Evolutionary conservation across 2,888 invertebrate genomes (phyloP).

Genomic region (Metallyticus violacea): DNA sequence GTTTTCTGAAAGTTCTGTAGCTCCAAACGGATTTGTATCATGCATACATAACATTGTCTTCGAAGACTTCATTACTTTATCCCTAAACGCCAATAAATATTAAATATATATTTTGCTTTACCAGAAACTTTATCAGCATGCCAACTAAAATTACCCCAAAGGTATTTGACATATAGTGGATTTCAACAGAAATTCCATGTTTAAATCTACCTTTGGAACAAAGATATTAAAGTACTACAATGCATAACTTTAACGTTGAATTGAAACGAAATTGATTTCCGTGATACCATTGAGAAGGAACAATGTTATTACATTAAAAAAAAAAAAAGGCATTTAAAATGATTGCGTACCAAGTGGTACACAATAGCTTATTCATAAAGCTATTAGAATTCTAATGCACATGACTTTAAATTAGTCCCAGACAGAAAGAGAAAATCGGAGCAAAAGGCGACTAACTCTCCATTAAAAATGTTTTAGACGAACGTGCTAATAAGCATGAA

Average conservation of each 20-base stretch:
- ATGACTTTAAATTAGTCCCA: not conserved
- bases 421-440: not conserved
- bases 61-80: too few species aligned
- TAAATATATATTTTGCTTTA: too few species aligned
- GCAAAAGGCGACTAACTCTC: not conserved
- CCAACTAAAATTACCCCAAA: too few species aligned
- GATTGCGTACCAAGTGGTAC: not conserved
- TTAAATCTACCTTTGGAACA: not conserved
- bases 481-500: too few species aligned
- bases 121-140: too few species aligned
- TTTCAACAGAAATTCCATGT: not conserved
- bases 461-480: too few species aligned
- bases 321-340: not conserved
- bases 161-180: not conserved
- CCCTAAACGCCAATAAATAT: too few species aligned
- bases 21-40: too few species aligned
- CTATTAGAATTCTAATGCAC: not conserved
- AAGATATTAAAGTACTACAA: not conserved
- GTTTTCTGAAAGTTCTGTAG: too few species aligned
- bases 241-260: not conserved
- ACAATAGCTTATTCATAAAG: not conserved
- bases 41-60: too few species aligned
- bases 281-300: not conserved
- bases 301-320: not conserved
- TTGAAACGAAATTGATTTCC: not conserved